A percentile compares a stretch with the other conserved stretches of the same genome.
phyloP scores from a whole-genome alignment of 2,113 vertebrate species.

The Vulpes lagopus region DNA sequence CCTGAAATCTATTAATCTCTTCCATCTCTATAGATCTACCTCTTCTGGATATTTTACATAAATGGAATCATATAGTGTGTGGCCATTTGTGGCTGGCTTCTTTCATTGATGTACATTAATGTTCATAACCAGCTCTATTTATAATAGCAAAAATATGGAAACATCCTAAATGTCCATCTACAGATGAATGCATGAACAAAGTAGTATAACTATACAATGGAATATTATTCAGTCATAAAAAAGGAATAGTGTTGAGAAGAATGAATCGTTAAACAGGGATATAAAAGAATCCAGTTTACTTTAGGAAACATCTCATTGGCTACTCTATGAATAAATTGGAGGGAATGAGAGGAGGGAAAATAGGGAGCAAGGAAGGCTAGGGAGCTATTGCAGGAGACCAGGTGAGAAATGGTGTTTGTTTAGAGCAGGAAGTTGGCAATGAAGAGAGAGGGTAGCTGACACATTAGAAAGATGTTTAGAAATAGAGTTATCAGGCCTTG shows the following conservation, averaged over 20 bases:
- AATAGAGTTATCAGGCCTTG: background rate
- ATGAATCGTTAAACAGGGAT: background rate
- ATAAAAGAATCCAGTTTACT: background rate
- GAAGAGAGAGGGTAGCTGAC: background rate
- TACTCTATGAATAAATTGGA: background rate
- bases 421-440: background rate
- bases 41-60: background rate
- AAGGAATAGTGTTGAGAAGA: background rate
- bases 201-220: background rate
- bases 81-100: background rate
- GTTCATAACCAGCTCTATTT: background rate
- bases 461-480: constrained; percentile 8
- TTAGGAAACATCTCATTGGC: background rate
- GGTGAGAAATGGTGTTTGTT: background rate
- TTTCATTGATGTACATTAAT: background rate
- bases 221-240: background rate
- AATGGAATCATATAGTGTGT: background rate
- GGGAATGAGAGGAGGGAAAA: background rate
- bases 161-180: background rate
- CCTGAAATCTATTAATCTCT: background rate
- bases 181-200: background rate
- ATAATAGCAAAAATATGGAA: background rate
- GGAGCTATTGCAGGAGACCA: background rate
- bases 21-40: background rate
- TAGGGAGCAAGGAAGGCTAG: background rate